Evolutionary conservation across 2,113 vertebrate species (phyloP).

Genomic region (Sigmodon hispidus): DNA sequence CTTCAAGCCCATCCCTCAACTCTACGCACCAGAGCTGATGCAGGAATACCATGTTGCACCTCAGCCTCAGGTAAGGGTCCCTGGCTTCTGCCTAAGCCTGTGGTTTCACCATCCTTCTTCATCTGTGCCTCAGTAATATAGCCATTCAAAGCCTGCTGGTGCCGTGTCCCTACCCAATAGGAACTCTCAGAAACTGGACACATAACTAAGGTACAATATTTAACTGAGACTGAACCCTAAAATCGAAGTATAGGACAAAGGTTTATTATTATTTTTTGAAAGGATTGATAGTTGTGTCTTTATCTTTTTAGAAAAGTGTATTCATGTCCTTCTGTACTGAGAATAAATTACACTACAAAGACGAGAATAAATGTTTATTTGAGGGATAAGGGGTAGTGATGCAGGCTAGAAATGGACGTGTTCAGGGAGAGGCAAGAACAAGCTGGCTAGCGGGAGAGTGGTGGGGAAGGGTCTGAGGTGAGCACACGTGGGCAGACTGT

Average conservation of each 20-base stretch:
- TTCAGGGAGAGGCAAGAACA: background rate
- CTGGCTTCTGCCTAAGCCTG: background rate
- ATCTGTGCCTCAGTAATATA: background rate
- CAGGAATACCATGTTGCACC: slow-evolving; percentile 91
- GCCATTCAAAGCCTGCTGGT: background rate
- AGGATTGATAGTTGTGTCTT: slow-evolving; percentile 40
- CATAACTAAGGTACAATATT: background rate
- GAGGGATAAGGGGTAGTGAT: background rate
- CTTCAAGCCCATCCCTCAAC: slow-evolving; percentile 91
- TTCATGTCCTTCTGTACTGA: background rate
- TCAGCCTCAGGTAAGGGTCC: slow-evolving; percentile 91
- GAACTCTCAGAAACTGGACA: slow-evolving; percentile 20
- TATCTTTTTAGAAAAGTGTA: background rate
- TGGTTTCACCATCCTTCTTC: background rate
- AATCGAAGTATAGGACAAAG: background rate
- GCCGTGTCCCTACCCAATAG: background rate
- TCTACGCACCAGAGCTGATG: slow-evolving; percentile 94
- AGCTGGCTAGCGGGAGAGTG: background rate
- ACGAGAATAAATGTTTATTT: background rate
- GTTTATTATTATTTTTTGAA: background rate
- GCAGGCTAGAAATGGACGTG: background rate
- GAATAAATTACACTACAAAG: background rate
- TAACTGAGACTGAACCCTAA: slow-evolving; percentile 30
- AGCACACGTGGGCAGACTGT: background rate
- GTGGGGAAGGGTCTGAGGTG: background rate